Evolutionary conservation across 2,797 vertebrate genomes (phyloP), one percentile per base, ranked within the genome.

Genomic region (Gobionotothen gibberifrons): DNA sequence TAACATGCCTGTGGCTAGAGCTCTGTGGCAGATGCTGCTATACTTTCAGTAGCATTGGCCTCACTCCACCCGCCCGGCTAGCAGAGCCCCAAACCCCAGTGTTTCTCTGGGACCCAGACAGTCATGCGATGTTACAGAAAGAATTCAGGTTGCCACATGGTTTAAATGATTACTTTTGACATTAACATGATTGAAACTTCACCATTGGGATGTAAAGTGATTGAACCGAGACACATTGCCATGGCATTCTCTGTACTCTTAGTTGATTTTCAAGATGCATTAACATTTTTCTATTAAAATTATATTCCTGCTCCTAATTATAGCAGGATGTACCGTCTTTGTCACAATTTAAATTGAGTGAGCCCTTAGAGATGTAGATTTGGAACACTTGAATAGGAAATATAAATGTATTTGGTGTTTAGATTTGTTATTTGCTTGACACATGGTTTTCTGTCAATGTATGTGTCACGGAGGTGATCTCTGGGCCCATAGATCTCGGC

Each of bases 1-100:
- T 86, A 80, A 83, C 78, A 68, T 82, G 87, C 79, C 87, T 90
- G 89, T 87, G 87, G 89, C 72, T 39, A 14, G 66, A 67, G 60
- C 68, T 71, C 59, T 76, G 83, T 76, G 73, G 75, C 69, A 59
- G 70, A 78, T 85, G 76, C 72, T 78, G 70, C 83, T 81, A 69
- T 81, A 69, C 81, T 83, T 81, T 66, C 47, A 75, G 83, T 52
- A 66, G 51, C 73, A 44, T 26, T 69, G 72, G 67, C 72, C 54
- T 72, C 62, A 56, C 68, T 83, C 59, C 70, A 67, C 85, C 85
- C 80, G 85, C 83, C 9, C 2, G 49, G 54, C 69, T 19, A 46
- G 54, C 67, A 60, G 68, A 85, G 70, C 68, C 54, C 57, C 61
- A 57, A 58, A 64, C 72, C 77, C 66, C 75, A 55, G 39, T 39